Conservation (phyloP, 1,140 invertebrate species). For the Orchestia grillus region DNA sequence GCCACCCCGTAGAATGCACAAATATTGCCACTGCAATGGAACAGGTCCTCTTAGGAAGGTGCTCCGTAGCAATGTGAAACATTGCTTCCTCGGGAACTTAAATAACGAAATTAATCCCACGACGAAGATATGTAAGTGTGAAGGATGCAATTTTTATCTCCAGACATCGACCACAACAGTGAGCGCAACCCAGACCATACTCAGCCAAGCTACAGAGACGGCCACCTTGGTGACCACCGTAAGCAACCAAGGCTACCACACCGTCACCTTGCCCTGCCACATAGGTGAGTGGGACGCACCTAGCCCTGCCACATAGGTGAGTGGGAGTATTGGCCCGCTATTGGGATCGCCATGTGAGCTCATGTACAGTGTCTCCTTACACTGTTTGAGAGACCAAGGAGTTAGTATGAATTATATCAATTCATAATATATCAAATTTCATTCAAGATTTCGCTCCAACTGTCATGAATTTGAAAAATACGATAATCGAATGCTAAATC, state of each 20-base stretch:
- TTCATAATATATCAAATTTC: too few relatives aligned
- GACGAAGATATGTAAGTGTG: neutral
- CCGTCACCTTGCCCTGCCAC: constrained; percentile 33
- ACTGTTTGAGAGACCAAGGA: too few relatives aligned
- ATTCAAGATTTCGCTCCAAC: too few relatives aligned
- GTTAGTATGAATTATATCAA: too few relatives aligned
- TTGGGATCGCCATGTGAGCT: neutral
- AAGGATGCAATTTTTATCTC: neutral
- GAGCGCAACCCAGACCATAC: neutral
- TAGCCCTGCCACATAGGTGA: constrained; percentile 28
- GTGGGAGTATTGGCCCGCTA: neutral
- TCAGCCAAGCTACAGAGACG: neutral
- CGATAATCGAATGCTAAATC: too few relatives aligned
- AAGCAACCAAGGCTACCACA: neutral
- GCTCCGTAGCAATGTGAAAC: too few relatives aligned
- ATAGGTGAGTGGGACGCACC: constrained; percentile 32
- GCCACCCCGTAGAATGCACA: too few relatives aligned
- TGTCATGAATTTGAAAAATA: too few relatives aligned
- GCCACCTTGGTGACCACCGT: constrained; percentile 27
- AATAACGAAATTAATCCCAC: neutral
- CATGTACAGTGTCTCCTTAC: too few relatives aligned
- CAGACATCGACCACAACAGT: constrained; percentile 14
- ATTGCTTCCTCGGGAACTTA: neutral
- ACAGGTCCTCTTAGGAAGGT: too few relatives aligned
- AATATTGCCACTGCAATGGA: too few relatives aligned